Conservation (phyloP, 2,888 invertebrate genomes). For the Drosophila dives region DNA sequence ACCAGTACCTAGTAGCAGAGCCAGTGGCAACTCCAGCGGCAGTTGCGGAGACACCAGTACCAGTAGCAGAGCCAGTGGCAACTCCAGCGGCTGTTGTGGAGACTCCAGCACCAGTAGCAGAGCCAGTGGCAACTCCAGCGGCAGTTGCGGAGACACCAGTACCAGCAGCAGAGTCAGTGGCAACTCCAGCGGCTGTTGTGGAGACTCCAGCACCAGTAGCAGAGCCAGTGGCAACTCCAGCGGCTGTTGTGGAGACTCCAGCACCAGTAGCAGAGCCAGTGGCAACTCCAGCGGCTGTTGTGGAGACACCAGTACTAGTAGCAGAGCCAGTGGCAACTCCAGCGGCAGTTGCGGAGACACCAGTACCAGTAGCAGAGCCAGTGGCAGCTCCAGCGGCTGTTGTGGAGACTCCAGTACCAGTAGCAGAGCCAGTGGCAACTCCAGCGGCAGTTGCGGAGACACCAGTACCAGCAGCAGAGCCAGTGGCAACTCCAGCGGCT, state of each 20-base stretch:
- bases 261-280: not conserved
- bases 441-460: fast-evolving
- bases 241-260: too few species aligned
- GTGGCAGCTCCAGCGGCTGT: not conserved
- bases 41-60: not conserved
- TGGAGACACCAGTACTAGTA: not conserved
- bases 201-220: not conserved
- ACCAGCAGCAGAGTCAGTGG: not conserved
- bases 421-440: not conserved
- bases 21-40: not conserved
- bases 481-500: not conserved
- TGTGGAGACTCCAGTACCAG: not conserved
- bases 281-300: not conserved
- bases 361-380: too few species aligned
- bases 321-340: too few species aligned
- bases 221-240: not conserved
- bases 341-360: not conserved
- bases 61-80: not conserved
- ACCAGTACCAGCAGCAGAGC: not conserved
- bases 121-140: not conserved
- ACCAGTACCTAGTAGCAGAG: not conserved
- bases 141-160: not conserved
- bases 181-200: not conserved
- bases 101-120: not conserved
- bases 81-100: not conserved